Conservation (phyloP, 2,113 vertebrate genomes). For the Platichthys stellatus region DNA sequence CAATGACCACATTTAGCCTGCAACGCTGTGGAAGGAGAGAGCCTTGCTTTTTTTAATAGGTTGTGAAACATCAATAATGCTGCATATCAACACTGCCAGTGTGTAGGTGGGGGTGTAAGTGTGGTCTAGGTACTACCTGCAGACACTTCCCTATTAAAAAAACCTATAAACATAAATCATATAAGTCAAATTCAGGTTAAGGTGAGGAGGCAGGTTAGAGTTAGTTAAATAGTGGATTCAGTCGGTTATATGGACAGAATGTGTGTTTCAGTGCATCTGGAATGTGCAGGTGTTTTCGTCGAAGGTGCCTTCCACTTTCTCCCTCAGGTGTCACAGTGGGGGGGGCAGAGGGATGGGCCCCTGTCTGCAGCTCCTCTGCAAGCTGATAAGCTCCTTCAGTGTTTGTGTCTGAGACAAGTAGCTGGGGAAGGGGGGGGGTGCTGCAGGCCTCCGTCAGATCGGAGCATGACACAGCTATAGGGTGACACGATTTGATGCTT, state of each 20-base stretch:
- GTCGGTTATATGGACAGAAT: background rate
- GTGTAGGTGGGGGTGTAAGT: slow-evolving; percentile 8
- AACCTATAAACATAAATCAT: no score
- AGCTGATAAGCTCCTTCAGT: slow-evolving; percentile 46
- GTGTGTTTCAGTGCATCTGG: background rate
- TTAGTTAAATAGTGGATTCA: no score
- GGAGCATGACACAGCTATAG: slow-evolving; percentile 48
- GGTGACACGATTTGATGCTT: slow-evolving; percentile 57
- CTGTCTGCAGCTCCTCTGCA: slow-evolving; percentile 53
- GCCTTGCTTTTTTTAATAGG: background rate
- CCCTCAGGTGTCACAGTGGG: slow-evolving; percentile 48
- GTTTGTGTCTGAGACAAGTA: slow-evolving; percentile 21
- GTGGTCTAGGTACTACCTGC: background rate
- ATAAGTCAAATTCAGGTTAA: no score
- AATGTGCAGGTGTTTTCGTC: slow-evolving; percentile 45
- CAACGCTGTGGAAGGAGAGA: background rate
- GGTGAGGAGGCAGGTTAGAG: no score
- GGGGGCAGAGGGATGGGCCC: slow-evolving; percentile 41
- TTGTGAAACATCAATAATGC: slow-evolving; percentile 16
- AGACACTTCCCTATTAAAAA: no score
- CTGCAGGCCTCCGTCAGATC: slow-evolving; percentile 54
- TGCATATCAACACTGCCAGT: background rate
- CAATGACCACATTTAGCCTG: slow-evolving; percentile 6
- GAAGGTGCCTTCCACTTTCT: slow-evolving; percentile 19
- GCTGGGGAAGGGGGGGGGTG: slow-evolving; percentile 5